Evolutionary conservation across 2,113 vertebrate species (phyloP), one percentile per base, ranked within the genome.

Genomic region (Oceanodroma tethys): DNA sequence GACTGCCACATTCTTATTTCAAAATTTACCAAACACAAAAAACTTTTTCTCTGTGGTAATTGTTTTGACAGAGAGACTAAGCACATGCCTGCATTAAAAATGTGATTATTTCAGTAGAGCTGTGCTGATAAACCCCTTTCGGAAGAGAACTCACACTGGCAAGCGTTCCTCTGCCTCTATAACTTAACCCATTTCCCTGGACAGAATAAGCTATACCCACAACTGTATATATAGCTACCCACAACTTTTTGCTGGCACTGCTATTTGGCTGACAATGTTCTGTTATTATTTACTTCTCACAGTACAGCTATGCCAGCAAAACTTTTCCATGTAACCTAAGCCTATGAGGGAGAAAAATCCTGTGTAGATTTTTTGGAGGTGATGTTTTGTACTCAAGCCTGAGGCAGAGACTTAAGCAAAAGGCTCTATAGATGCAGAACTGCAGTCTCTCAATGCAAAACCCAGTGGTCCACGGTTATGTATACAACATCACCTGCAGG

Each of bases 31-130:
- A 67, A 86, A 70, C 79, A 58, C 34, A 23, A 9, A 63, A 19
- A 86, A 86, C 38, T 86, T 96, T 66, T 85, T 76, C 62, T 65
- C 81, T 16, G 13, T 43, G 55, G 6, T 91, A 81, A 90, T 88
- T 95, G 86, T 92, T 94, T 88, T 93, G 87, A 81, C 68, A 59
- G 67, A 65, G 82, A 86, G 42, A 11, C 79, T 27, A 5, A 94
- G 79, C 72, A 40, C 76, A 67, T 38, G 63, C 42, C 86, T 84
- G 52, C 93, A 20, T 66, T 86, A 59, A 43, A 5, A 59, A 68
- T 43, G 55, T 59, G 95, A 56, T 65, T 94, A 67, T 87, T 91
- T 93, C 84, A 84, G 73, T 42, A 45, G 47, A 59, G 83, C 80
- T 62, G n/a, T 63, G 93, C 68, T 86, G 91, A 74, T 85, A 74